Conservation (phyloP, 1,140 invertebrate species). For the Sitophilus oryzae region DNA sequence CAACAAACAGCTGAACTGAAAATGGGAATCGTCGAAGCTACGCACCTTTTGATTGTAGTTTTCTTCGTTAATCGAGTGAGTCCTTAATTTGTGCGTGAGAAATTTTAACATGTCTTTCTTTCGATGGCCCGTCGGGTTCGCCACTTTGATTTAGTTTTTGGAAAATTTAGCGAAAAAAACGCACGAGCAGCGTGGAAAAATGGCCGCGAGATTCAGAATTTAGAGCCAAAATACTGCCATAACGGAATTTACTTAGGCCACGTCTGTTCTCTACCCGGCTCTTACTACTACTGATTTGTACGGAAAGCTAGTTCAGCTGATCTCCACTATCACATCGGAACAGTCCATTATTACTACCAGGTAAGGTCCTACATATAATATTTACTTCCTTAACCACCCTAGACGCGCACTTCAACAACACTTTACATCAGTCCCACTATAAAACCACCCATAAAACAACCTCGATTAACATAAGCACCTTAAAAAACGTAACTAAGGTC, state of each 20-base stretch:
- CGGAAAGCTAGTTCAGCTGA: constrained; percentile 34
- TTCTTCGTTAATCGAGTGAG: constrained; percentile 74
- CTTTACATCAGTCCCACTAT: too few species aligned
- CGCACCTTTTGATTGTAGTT: constrained; percentile 44
- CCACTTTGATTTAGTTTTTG: constrained; percentile 34
- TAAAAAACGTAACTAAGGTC: neutral
- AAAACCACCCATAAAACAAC: too few species aligned
- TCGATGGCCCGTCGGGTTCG: constrained; percentile 32
- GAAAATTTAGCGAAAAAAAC: neutral
- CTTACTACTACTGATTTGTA: constrained; percentile 32
- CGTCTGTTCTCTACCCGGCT: constrained; percentile 24
- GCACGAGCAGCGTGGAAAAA: neutral
- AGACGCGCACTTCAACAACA: too few species aligned
- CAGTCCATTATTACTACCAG: constrained; percentile 38
- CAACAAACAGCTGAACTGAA: constrained; percentile 21
- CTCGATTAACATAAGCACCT: too few species aligned
- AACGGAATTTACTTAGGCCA: constrained; percentile 22
- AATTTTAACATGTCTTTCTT: constrained; percentile 67
- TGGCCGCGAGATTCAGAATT: neutral
- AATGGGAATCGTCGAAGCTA: constrained; percentile 20
- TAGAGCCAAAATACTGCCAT: constrained; percentile 20
- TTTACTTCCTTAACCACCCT: too few species aligned
- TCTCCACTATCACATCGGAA: constrained; percentile 29
- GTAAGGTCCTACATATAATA: too few species aligned
- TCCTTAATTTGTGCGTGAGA: constrained; percentile 71